phyloP scores from a whole-genome alignment of 2,797 vertebrate genomes.

The Tolypeutes matacus region DNA sequence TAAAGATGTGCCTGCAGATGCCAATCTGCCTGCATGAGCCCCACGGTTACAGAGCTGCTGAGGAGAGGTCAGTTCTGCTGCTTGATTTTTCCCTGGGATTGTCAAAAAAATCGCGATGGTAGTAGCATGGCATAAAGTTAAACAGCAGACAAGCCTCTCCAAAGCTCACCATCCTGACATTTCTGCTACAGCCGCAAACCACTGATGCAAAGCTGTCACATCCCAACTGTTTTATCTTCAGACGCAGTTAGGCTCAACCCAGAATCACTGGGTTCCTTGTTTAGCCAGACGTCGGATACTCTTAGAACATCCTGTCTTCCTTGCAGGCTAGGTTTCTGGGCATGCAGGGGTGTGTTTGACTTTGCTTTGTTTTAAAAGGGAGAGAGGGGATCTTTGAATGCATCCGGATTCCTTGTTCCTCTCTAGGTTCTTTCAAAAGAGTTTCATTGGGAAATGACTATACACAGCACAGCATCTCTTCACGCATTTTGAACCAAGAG shows the following conservation, averaged over 20 bases:
- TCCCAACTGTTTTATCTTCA: conserved; percentile 8
- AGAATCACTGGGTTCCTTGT: background rate
- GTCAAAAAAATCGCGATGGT: conserved; percentile 82
- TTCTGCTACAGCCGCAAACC: conserved; percentile 12
- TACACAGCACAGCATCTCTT: background rate
- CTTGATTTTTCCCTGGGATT: conserved; percentile 85
- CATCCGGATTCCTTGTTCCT: background rate
- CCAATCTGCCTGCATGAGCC: conserved; percentile 89
- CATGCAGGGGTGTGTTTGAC: background rate
- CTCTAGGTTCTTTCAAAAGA: background rate
- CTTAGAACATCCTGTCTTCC: background rate
- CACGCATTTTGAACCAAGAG: background rate
- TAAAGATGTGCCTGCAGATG: conserved; percentile 99
- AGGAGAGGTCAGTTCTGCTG: conserved; percentile 87
- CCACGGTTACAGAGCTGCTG: conserved; percentile 86
- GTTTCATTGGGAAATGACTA: background rate
- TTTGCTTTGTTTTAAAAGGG: conserved; percentile 58
- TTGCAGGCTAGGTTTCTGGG: background rate
- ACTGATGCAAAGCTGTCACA: conserved; percentile 18
- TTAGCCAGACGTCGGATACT: background rate
- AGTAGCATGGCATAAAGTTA: conserved; percentile 73
- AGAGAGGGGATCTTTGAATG: background rate
- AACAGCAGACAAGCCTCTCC: conserved; percentile 55
- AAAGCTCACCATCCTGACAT: background rate
- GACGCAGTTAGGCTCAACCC: background rate